Percentiles rank a stretch among this genome's conserved stretches.
phyloP scores from a whole-genome alignment of 2,113 vertebrate genomes.

The Poicephalus gulielmi region DNA sequence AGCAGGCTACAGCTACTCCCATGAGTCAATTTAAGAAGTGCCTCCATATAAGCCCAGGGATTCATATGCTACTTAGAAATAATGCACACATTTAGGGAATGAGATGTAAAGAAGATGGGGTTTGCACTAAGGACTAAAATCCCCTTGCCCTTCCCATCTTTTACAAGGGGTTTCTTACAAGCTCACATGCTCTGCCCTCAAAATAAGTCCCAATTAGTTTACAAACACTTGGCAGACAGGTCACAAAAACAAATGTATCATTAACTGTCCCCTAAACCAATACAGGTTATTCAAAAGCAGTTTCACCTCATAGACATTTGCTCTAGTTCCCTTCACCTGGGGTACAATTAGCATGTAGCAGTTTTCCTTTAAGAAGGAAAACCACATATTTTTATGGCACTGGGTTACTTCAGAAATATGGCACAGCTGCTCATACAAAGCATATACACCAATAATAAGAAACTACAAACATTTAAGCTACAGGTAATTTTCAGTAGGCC shows the following conservation, averaged over 20 bases:
- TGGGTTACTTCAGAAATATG: neutral
- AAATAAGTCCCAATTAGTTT: conserved; percentile 8
- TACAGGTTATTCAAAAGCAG: neutral
- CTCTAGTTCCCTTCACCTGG: neutral
- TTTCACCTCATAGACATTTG: neutral
- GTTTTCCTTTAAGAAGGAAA: neutral
- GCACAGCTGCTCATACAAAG: neutral
- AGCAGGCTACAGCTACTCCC: conserved; percentile 29
- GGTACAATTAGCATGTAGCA: neutral
- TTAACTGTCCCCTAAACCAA: conserved; percentile 40
- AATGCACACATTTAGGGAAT: conserved; percentile 36
- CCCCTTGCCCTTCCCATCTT: neutral
- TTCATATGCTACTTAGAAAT: conserved; percentile 37
- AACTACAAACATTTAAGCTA: neutral
- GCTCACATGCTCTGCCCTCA: neutral
- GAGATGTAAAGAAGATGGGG: neutral
- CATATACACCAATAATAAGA: neutral
- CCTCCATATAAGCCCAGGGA: conserved; percentile 10
- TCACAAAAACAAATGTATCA: conserved; percentile 16
- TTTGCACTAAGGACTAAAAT: conserved; percentile 9
- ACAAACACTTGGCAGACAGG: conserved; percentile 34
- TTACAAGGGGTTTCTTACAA: neutral
- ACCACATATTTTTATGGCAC: neutral
- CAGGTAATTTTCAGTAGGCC: neutral
- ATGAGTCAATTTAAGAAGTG: conserved; percentile 37